Evolutionary conservation across 2,113 vertebrate genomes (phyloP).

Genomic region (Sinosuthora webbiana): DNA sequence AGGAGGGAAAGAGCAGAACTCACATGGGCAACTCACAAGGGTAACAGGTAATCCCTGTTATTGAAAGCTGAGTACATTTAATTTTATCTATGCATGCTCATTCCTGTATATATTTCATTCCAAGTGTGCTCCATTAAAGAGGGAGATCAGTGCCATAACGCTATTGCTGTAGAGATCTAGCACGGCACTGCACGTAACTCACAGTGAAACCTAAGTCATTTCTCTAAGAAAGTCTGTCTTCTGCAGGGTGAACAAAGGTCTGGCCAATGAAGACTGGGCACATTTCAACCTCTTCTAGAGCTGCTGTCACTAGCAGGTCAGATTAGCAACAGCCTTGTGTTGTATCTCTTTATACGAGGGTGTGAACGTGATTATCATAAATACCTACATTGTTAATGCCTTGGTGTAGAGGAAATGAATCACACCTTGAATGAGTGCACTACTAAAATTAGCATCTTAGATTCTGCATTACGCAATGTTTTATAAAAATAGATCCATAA

Average conservation of each 20-base stretch:
- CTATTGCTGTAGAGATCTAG: not conserved
- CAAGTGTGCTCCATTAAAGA: not conserved
- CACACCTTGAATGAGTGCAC: not conserved
- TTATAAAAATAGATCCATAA: not conserved
- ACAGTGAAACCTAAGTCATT: not conserved
- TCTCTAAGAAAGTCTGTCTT: not conserved
- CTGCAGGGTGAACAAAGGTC: not conserved
- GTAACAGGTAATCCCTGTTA: not conserved
- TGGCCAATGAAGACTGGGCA: not conserved
- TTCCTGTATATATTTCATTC: not conserved
- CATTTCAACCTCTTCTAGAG: not conserved
- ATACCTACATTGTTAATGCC: not conserved
- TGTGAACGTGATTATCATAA: not conserved
- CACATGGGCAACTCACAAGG: not conserved
- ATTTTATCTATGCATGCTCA: not conserved
- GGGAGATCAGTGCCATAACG: rapidly evolving
- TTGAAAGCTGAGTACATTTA: not conserved
- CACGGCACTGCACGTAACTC: not conserved
- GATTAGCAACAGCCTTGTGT: not conserved
- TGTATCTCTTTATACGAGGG: not conserved
- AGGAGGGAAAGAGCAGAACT: not conserved
- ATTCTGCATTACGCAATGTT: not conserved
- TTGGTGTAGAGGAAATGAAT: not conserved
- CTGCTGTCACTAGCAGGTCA: not conserved
- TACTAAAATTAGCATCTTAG: not conserved